phyloP scores from a whole-genome alignment of 2,888 invertebrate genomes.

The Cephonodes hylas region DNA sequence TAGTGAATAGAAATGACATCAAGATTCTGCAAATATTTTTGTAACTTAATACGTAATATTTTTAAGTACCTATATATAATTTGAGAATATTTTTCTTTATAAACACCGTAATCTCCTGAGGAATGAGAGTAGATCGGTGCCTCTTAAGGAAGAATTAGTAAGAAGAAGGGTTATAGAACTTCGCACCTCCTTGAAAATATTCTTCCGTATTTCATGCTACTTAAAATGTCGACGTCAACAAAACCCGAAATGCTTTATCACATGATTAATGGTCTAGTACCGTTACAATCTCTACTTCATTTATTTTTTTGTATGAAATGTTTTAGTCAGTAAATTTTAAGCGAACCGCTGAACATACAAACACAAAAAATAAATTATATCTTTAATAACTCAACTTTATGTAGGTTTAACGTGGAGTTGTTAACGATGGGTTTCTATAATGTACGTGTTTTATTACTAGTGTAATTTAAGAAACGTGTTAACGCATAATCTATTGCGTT shows the following conservation, averaged over 20 bases:
- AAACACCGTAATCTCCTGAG: too few species aligned
- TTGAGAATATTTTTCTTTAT: too few species aligned
- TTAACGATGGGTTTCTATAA: conserved; percentile 17
- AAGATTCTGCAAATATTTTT: too few species aligned
- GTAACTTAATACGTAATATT: too few species aligned
- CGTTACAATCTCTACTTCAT: background rate
- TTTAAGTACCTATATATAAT: too few species aligned
- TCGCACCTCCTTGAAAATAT: too few species aligned
- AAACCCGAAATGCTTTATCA: background rate
- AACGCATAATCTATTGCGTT: background rate
- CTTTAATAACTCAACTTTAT: conserved; percentile 24
- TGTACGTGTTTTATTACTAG: conserved; percentile 24
- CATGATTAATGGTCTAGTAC: background rate
- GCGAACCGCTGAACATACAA: background rate
- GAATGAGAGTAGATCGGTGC: too few species aligned
- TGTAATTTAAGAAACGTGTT: conserved; percentile 15
- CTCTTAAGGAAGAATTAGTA: too few species aligned
- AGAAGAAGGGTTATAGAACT: too few species aligned
- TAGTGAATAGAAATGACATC: too few species aligned
- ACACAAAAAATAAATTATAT: conserved; percentile 8
- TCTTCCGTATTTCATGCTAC: too few species aligned
- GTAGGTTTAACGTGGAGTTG: conserved; percentile 28
- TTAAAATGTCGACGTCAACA: too few species aligned
- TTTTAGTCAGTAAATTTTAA: background rate
- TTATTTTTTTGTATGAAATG: background rate